These are phyloP conservation scores for Spilogale gracilis DNA, from an alignment of 2,113 vertebrate genomes.

Conservation along the genomic window DNA sequence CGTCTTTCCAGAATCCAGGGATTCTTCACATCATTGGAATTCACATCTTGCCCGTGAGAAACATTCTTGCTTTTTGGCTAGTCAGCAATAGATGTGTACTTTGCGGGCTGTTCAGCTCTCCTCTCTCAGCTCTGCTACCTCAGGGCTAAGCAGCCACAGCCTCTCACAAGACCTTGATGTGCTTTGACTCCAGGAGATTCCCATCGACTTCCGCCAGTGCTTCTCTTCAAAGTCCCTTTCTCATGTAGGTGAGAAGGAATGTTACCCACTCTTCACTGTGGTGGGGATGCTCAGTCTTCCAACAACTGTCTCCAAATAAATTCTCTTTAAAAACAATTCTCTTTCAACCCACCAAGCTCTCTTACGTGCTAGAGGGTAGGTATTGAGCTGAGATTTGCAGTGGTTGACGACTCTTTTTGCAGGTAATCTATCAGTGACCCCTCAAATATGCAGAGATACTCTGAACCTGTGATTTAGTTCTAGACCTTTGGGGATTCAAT, in stretches of 20 bases:
- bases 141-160: neutral
- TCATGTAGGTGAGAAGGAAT: neutral
- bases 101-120: neutral
- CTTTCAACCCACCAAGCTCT: neutral
- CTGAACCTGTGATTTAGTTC: neutral
- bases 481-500: neutral
- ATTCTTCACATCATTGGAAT: neutral
- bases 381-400: neutral
- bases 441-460: neutral
- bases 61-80: too few species aligned
- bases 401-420: neutral
- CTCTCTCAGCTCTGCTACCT: neutral
- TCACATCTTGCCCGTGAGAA: neutral
- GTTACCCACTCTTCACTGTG: neutral
- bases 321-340: neutral
- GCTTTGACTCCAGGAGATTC: neutral
- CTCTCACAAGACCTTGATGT: neutral
- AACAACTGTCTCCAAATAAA: neutral
- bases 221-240: neutral
- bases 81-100: neutral
- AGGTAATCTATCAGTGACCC: neutral
- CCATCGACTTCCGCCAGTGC: neutral
- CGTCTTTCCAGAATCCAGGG: neutral
- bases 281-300: neutral
- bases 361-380: neutral